Evolutionary conservation across 2,113 vertebrate species (phyloP).

Genomic region (Chamaetylas fuelleborni): DNA sequence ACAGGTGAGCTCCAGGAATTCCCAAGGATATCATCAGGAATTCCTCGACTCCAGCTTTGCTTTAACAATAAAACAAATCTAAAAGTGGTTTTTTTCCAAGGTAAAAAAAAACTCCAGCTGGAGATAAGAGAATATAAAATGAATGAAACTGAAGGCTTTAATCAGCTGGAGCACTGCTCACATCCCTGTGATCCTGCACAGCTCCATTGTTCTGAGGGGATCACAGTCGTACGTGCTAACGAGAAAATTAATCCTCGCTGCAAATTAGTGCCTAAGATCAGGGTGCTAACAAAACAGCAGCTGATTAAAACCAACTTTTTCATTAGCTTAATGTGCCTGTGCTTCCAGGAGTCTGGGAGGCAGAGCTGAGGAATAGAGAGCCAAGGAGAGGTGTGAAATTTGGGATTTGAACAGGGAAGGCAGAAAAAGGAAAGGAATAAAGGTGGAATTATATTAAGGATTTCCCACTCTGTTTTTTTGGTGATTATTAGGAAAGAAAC

Average conservation of each 20-base stretch:
- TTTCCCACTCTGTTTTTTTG: background rate
- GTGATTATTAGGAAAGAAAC: background rate
- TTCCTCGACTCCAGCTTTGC: background rate
- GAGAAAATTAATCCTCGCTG: conserved; percentile 23
- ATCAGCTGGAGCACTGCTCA: background rate
- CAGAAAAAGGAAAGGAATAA: background rate
- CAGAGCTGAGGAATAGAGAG: background rate
- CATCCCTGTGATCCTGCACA: background rate
- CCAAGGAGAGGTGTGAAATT: background rate
- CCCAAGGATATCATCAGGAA: background rate
- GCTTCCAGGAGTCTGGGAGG: background rate
- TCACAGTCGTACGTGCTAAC: background rate
- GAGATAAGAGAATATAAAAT: background rate
- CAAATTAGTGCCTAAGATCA: background rate
- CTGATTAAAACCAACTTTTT: background rate
- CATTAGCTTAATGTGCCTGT: background rate
- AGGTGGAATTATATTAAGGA: background rate
- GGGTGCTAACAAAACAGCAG: background rate
- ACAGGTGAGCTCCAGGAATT: background rate
- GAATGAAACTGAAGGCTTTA: background rate
- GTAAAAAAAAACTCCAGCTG: background rate
- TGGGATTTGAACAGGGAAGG: accelerated
- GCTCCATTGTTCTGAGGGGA: background rate
- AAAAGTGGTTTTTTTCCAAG: background rate
- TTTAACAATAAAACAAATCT: background rate